phyloP scores from a whole-genome alignment of 2,888 invertebrate species.

The Apamea monoglypha region DNA sequence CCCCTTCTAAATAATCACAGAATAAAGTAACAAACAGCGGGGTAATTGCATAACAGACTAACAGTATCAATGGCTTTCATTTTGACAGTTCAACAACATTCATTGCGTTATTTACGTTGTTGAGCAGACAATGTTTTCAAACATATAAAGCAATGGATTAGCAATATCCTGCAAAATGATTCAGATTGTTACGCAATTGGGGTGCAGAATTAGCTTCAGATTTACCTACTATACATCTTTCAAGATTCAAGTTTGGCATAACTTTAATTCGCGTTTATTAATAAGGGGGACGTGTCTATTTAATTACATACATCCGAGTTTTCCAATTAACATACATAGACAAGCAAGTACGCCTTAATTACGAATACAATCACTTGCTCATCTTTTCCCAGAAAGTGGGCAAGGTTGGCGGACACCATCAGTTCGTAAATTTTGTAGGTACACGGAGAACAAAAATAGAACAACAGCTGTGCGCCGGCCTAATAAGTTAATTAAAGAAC shows the following conservation, averaged over 20 bases:
- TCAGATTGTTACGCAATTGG: neutral
- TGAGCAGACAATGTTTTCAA: neutral
- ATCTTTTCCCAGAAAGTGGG: constrained; percentile 29
- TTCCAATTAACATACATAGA: neutral
- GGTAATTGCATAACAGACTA: too few species aligned
- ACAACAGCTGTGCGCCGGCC: constrained; percentile 27
- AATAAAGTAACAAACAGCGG: neutral
- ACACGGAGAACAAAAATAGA: constrained; percentile 38
- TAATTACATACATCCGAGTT: too few species aligned
- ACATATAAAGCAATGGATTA: neutral
- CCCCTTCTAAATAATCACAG: neutral
- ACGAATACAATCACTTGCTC: constrained; percentile 23
- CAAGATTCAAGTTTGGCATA: neutral
- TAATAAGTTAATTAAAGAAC: constrained; percentile 23
- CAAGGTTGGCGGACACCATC: constrained; percentile 42
- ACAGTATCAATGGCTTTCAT: too few species aligned
- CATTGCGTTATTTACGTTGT: neutral
- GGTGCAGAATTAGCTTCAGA: neutral
- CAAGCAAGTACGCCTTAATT: neutral
- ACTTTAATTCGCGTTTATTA: neutral
- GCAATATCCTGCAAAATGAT: neutral
- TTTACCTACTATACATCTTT: neutral
- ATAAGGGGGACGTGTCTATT: neutral
- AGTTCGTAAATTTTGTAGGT: constrained; percentile 22
- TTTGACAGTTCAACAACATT: too few species aligned